Evolutionary conservation across 2,888 invertebrate species (phyloP).

Genomic region (Notodonta ziczac): DNA sequence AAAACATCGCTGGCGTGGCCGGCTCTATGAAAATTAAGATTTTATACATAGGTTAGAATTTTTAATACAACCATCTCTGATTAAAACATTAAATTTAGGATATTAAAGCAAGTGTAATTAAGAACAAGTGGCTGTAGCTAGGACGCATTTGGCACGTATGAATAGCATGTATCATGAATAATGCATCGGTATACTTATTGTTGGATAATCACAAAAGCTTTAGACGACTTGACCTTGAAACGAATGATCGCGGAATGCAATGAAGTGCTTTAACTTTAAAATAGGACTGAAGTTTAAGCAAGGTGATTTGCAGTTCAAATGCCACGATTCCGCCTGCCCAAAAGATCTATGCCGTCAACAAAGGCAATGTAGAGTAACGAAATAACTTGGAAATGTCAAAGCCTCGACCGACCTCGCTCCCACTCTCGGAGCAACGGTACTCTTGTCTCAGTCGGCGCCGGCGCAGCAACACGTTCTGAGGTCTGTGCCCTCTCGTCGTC

Average conservation of each 20-base stretch:
- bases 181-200: neutral
- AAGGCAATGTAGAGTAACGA: slow-evolving; percentile 60
- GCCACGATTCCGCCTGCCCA: slow-evolving; percentile 24
- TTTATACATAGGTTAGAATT: too few species aligned
- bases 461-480: slow-evolving; percentile 62
- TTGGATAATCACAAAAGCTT: slow-evolving; percentile 1
- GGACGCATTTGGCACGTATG: neutral
- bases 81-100: too few species aligned
- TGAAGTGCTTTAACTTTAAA: neutral
- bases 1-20: neutral
- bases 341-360: slow-evolving; percentile 42
- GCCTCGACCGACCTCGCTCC: slow-evolving; percentile 70
- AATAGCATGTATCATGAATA: neutral
- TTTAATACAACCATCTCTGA: too few species aligned
- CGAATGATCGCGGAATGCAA: neutral
- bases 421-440: slow-evolving; percentile 77
- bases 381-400: slow-evolving; percentile 79
- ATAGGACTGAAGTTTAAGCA: slow-evolving; percentile 11
- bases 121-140: neutral
- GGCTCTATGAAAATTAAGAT: neutral
- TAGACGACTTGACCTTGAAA: slow-evolving; percentile 3
- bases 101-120: too few species aligned
- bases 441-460: slow-evolving; percentile 63
- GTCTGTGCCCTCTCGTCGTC: slow-evolving; percentile 73
- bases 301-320: slow-evolving; percentile 23